Evolutionary conservation across 2,888 invertebrate species (phyloP).

Genomic region (Dysmachus trigonus): DNA sequence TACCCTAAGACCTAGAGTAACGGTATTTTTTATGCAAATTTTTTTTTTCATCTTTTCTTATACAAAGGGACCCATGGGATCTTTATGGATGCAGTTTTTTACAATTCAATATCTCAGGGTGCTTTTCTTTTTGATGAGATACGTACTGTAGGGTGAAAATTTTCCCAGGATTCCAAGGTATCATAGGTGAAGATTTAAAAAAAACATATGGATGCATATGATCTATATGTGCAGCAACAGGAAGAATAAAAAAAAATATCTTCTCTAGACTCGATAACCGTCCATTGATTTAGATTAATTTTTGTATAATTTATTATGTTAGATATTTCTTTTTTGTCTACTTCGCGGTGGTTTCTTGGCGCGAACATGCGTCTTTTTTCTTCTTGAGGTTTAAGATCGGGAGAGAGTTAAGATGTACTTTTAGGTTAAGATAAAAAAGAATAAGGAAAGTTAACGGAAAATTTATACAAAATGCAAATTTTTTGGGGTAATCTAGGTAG

Average conservation of each 20-base stretch:
- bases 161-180: slow-evolving; percentile 51
- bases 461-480: slow-evolving; percentile 47
- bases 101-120: not conserved
- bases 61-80: not conserved
- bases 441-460: slow-evolving; percentile 46
- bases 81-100: slow-evolving; percentile 11
- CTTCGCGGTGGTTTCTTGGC: not conserved
- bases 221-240: not conserved
- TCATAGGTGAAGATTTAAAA: slow-evolving; percentile 24
- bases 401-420: slow-evolving; percentile 7
- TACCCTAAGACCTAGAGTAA: slow-evolving; percentile 38
- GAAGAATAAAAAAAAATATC: not conserved
- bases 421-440: not conserved
- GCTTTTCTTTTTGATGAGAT: not conserved
- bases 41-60: slow-evolving; percentile 41
- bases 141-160: slow-evolving; percentile 39
- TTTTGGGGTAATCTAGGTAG: not conserved
- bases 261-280: slow-evolving; percentile 44
- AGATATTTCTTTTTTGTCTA: slow-evolving; percentile 17
- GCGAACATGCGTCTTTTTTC: slow-evolving; percentile 1
- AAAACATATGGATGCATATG: slow-evolving; percentile 12
- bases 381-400: slow-evolving; percentile 33
- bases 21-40: slow-evolving; percentile 52
- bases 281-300: slow-evolving; percentile 51
- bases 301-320: slow-evolving; percentile 48